Percentiles rank a stretch among this genome's conserved stretches.
Conservation (phyloP, 2,888 invertebrate species). For the Pheosia gnoma region DNA sequence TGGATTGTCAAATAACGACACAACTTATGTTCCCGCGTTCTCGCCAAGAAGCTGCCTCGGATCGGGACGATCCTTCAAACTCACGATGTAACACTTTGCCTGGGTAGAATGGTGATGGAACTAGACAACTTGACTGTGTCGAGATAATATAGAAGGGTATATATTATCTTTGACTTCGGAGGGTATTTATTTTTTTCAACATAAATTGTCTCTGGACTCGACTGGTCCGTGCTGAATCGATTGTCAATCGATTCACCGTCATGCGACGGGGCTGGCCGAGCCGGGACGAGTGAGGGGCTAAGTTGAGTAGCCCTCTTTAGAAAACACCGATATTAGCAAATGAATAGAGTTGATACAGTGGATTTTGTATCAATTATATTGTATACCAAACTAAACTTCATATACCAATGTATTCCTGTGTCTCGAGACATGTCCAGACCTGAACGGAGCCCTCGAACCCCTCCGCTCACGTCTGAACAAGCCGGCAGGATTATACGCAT, state of each 20-base stretch:
- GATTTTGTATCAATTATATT: background rate
- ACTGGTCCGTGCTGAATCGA: conserved; percentile 1
- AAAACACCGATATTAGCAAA: background rate
- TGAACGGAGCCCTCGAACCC: no score
- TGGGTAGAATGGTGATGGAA: no score
- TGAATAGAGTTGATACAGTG: background rate
- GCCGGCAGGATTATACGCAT: no score
- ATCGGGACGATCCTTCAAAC: no score
- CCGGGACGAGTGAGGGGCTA: background rate
- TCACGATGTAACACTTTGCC: no score
- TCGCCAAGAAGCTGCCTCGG: background rate
- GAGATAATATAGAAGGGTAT: no score
- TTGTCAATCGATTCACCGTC: conserved; percentile 5
- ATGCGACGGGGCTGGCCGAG: background rate
- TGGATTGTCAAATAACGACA: background rate
- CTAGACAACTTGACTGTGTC: no score
- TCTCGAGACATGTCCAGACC: no score
- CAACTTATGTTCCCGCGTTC: background rate
- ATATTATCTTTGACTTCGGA: background rate
- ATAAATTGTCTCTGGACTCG: conserved; percentile 3
- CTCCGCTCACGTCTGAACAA: no score
- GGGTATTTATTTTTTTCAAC: background rate
- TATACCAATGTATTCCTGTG: background rate
- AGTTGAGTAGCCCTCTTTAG: background rate
- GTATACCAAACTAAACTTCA: background rate